Conservation (phyloP, 35 echinoderm and acorn worm genomes). For the Hemicentrotus pulcherrimus region DNA sequence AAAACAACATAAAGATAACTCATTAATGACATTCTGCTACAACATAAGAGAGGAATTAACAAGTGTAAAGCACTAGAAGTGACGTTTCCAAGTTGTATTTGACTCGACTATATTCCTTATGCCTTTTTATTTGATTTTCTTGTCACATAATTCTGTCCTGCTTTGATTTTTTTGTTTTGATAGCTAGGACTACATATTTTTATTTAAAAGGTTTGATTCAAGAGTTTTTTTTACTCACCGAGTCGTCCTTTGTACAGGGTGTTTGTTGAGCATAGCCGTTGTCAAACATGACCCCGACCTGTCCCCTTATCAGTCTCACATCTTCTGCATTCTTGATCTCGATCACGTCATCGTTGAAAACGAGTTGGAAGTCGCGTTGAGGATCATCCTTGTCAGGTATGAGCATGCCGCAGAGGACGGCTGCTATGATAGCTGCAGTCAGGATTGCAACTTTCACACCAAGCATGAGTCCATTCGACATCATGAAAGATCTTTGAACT, state of each 20-base stretch:
- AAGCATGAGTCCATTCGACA: not conserved
- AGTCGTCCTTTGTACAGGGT: not conserved
- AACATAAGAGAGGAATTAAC: not conserved
- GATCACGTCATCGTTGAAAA: not conserved
- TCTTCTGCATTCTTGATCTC: not conserved
- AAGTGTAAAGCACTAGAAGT: not conserved
- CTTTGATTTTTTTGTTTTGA: not conserved
- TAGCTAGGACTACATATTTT: too few species aligned
- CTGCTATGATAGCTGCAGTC: slow-evolving; percentile 13
- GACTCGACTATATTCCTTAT: too few species aligned
- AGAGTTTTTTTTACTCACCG: not conserved
- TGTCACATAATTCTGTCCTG: not conserved
- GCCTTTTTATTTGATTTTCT: too few species aligned
- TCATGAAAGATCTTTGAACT: not conserved
- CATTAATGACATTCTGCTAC: too few species aligned
- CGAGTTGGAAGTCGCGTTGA: not conserved
- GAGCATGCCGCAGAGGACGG: slow-evolving; percentile 25
- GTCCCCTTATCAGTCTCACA: not conserved
- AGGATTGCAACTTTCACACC: not conserved
- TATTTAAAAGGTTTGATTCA: too few species aligned
- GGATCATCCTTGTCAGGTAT: not conserved
- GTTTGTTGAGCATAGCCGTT: not conserved
- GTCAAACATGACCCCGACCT: slow-evolving; percentile 13
- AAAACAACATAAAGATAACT: too few species aligned
- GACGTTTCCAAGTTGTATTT: too few species aligned